Conservation (phyloP, 2,113 vertebrate genomes). For the Microtus montanus region DNA sequence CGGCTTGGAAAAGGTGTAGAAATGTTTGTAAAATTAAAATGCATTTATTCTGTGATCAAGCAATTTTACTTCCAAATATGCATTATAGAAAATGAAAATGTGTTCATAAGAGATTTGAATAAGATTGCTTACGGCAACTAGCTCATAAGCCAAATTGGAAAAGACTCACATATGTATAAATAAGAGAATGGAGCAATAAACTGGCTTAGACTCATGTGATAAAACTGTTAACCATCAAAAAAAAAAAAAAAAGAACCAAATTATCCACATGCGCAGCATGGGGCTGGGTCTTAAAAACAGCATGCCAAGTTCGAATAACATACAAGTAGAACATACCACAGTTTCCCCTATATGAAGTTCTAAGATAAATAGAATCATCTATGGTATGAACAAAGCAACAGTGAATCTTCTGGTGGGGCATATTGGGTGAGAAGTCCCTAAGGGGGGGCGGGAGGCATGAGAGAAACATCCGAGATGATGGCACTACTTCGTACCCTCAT, state of each 20-base stretch:
- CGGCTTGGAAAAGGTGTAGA: neutral
- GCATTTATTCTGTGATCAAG: neutral
- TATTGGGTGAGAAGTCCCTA: neutral
- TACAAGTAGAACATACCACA: neutral
- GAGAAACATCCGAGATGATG: neutral
- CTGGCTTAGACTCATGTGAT: neutral
- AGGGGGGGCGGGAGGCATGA: neutral
- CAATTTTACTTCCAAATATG: neutral
- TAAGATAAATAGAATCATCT: neutral
- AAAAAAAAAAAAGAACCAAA: neutral
- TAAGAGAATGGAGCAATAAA: neutral
- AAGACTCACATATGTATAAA: neutral
- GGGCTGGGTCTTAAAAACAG: neutral
- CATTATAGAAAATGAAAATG: neutral
- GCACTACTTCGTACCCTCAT: neutral
- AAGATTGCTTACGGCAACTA: neutral
- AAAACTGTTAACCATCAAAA: neutral
- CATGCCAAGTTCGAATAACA: neutral
- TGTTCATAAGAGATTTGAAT: neutral
- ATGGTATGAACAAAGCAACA: neutral
- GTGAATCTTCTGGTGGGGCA: neutral
- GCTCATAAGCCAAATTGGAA: neutral
- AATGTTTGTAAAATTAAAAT: slow-evolving; percentile 24
- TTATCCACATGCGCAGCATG: neutral
- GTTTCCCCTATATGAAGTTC: neutral